Base-by-base conservation (phyloP, 2,888 invertebrate species). In the Archaeoteleia sp. region DNA sequence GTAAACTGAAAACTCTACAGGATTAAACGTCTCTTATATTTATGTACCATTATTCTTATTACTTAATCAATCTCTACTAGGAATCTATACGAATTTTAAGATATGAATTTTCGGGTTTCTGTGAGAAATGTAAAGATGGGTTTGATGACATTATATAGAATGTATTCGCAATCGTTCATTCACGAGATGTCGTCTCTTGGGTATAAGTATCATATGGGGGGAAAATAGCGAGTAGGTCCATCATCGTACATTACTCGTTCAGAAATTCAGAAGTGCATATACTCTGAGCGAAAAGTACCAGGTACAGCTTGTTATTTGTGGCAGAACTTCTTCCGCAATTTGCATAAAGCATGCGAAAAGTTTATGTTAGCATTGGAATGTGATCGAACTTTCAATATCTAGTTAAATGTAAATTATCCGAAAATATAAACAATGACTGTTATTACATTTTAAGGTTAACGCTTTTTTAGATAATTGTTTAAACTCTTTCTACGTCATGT, bases 261-360 rank as follows among this genome's bases (percentile, higher is more conserved):
- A n/a, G 27, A 45, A 53, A 45, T 53, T 46, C 20, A n/a, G 23
- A 53, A 54, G 29, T 34, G 35, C 42, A 66, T 55, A 48, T 48
- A 37, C 25, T 10, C 46, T n/a, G 45, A 37, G 45, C 13, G 29
- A 12, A 53, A 53, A 40, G 40, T 46, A 45, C 34, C 53, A 46
- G 40, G 46, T 58, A 46, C 65, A 40, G 40, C 46, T 46, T 53
- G 20, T 51, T 45, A 51, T 57, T 46, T 46, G 25, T 12, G 34
- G 10, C 10, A n/a, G 27, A 15, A 20, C 40, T 39, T n/a, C 10
- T 17, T 20, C 9, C 14, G 30, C 4, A 37, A 54, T 66, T 58
- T 58, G 58, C 58, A 58, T 66, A 13, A 15, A 42, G 40, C 13
- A 37, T 54, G 48, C 29, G 54, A 62, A 54, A 29, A 29, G 40